Evolutionary conservation across 2,888 invertebrate species (phyloP), one percentile per base, ranked within the genome.

Genomic region (Rambutsinella grinnellia): DNA sequence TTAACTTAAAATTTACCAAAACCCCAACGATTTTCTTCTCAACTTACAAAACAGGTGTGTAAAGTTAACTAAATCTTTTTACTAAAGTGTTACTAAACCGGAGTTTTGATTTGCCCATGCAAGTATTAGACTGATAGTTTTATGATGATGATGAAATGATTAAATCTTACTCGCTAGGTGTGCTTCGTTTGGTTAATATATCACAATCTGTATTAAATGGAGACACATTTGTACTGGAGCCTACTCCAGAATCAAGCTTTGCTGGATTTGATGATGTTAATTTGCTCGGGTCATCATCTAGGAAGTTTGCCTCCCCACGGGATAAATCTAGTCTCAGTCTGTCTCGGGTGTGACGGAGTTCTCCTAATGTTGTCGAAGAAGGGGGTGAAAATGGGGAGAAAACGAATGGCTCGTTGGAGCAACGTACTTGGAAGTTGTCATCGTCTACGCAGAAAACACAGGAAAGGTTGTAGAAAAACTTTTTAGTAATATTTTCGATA

Each of bases 321-420:
- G 71, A 65, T 56, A 93, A 87, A 86, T 93, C 92, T 10, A 93
- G 87, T 85, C 92, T 93, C 17, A 93, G 88, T 79, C 90, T 89
- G 85, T 92, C 91, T 76, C 92, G 87, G 3, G 93, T 93, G 85
- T 93, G 93, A 15, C 93, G 87, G 47, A 93, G 86, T 13, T 93
- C 93, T 23, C 93, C 93, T 8, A 93, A 87, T 1, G 78, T 77
- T 3, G 53, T 5, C 15, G 27, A 21, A 17, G 63, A 17, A 13
- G 63, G 62, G 24, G 44, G 19, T 21, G 19, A 17, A 19, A 54
- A 36, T 3, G 79, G 78, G 13, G 76, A 77, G 63, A 79, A 79
- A 19, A 65, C 72, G 49, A 81, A 81, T 2, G 81, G 81, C 46
- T 81, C 81, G 27, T 21, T 72, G 2, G 81, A 81, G 27, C 74